These are phyloP conservation scores for Drosophila phalerata DNA, from an alignment of 2,888 invertebrate genomes.

Conservation along the genomic window DNA sequence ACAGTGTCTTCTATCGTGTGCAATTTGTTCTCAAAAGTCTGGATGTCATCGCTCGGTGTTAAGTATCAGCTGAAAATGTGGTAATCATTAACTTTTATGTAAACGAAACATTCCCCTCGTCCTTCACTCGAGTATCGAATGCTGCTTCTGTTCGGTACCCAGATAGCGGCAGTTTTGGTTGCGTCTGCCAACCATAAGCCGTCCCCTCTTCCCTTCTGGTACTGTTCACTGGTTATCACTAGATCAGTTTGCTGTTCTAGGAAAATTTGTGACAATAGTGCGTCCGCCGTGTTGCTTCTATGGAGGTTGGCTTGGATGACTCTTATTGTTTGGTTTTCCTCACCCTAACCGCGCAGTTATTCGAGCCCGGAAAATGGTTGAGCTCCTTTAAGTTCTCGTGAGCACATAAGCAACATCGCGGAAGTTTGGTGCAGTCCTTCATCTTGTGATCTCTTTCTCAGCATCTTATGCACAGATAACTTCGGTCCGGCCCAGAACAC, in stretches of 20 bases:
- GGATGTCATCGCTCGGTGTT: neutral
- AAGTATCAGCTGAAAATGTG: neutral
- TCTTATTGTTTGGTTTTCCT: neutral
- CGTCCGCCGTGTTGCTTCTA: neutral
- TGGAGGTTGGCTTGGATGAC: neutral
- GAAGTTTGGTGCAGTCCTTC: neutral
- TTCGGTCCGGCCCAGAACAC: neutral
- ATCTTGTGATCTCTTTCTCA: conserved; percentile 5
- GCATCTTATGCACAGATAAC: conserved; percentile 4
- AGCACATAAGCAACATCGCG: conserved; percentile 8
- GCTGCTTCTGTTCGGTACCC: neutral
- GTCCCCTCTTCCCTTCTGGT: neutral
- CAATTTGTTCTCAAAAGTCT: neutral
- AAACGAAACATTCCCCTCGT: neutral
- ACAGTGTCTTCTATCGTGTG: neutral
- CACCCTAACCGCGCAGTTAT: neutral
- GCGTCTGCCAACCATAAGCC: neutral
- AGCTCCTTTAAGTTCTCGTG: conserved; percentile 4
- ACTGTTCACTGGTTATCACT: neutral
- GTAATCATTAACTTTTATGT: neutral
- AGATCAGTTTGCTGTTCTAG: neutral
- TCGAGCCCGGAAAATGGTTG: conserved; percentile 1
- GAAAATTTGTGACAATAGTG: neutral
- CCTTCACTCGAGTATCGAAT: neutral
- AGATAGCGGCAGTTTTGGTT: neutral